Conservation (phyloP, 2,113 vertebrate species). For the Silurus asotus region DNA sequence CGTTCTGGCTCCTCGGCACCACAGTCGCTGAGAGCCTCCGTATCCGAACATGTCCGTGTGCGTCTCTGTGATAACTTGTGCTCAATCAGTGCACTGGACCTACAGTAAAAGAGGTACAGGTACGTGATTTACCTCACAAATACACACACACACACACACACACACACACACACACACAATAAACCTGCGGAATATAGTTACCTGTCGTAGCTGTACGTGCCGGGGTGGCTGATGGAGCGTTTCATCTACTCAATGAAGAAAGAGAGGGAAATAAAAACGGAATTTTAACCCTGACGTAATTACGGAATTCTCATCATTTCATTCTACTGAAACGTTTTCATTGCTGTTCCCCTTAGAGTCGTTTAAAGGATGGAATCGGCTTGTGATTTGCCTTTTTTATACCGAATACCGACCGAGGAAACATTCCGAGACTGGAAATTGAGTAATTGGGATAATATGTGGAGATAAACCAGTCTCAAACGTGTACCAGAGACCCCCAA, state of each 20-base stretch:
- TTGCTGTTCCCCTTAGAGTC: no score
- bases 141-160: slow-evolving; percentile 1
- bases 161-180: neutral
- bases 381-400: no score
- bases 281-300: no score
- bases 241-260: slow-evolving; percentile 70
- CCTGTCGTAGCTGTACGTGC: slow-evolving; percentile 76
- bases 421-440: no score
- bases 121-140: neutral
- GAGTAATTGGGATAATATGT: no score
- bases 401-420: no score
- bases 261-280: slow-evolving; percentile 26
- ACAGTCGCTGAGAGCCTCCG: slow-evolving; percentile 74
- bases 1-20: slow-evolving; percentile 75
- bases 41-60: slow-evolving; percentile 78
- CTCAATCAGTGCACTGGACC: slow-evolving; percentile 66
- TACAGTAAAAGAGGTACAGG: slow-evolving; percentile 50
- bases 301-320: neutral
- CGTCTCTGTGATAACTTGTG: slow-evolving; percentile 72
- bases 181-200: slow-evolving; percentile 43
- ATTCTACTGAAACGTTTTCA: no score
- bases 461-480: no score
- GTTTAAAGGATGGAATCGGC: no score
- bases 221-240: slow-evolving; percentile 79
- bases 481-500: no score